A percentile compares a stretch with the other conserved stretches of the same genome.
Evolutionary conservation across 2,888 invertebrate species (phyloP).

Genomic region (Xestia c-nigrum): DNA sequence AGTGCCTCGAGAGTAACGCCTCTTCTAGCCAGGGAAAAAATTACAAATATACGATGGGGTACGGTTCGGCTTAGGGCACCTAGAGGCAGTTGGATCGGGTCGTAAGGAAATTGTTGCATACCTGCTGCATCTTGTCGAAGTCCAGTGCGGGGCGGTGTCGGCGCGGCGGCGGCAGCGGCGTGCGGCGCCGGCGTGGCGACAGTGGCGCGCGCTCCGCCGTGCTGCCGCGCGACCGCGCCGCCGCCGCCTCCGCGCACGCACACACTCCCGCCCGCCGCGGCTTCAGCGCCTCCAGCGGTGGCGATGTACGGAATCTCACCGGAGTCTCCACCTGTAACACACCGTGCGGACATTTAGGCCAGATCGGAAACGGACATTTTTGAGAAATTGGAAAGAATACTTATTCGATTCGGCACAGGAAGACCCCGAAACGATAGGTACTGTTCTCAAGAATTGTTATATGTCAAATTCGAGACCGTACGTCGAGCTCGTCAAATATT

Average conservation of each 20-base stretch:
- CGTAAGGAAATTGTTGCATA: slow-evolving; percentile 74
- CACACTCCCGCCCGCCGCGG: slow-evolving; percentile 87
- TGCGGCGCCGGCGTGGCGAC: slow-evolving; percentile 87
- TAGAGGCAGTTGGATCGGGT: neutral
- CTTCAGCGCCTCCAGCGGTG: slow-evolving; percentile 97
- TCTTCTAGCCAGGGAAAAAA: neutral
- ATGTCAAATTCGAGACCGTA: neutral
- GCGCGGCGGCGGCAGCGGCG: slow-evolving; percentile 83
- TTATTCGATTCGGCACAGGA: neutral
- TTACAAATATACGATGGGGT: neutral
- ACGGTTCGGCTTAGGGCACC: neutral
- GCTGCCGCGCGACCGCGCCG: slow-evolving; percentile 85
- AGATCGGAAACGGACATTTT: neutral
- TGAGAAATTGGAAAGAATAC: neutral
- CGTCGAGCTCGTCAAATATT: slow-evolving; percentile 30
- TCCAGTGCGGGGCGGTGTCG: slow-evolving; percentile 96
- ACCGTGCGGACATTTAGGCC: neutral
- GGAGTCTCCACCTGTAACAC: slow-evolving; percentile 92
- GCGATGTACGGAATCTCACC: slow-evolving; percentile 97
- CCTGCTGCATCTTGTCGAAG: slow-evolving; percentile 99
- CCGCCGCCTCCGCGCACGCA: slow-evolving; percentile 89
- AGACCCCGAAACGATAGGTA: neutral
- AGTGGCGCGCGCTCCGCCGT: slow-evolving; percentile 75
- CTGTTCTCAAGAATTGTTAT: neutral
- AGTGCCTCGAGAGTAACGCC: neutral